Conservation (phyloP, 1,140 invertebrate species). For the Lucilia sericata region DNA sequence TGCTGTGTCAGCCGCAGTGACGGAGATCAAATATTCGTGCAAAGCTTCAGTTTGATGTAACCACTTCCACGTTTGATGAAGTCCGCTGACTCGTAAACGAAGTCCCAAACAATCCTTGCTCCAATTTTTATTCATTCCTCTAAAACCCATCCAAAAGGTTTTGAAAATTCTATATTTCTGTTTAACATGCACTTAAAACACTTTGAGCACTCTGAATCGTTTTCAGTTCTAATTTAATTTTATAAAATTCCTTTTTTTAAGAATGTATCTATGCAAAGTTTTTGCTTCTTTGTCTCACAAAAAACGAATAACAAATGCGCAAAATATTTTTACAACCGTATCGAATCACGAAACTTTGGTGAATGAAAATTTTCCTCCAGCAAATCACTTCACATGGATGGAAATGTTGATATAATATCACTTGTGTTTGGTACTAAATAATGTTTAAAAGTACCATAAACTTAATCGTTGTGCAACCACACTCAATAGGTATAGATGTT, state of each 20-base stretch:
- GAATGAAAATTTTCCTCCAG: not conserved
- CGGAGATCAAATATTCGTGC: slow-evolving; percentile 86
- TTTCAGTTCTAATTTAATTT: not conserved
- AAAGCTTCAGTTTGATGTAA: slow-evolving; percentile 87
- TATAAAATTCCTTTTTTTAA: not conserved
- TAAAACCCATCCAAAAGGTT: slow-evolving; percentile 61
- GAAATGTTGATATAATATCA: not conserved
- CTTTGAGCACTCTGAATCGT: not conserved
- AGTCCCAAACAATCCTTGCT: slow-evolving; percentile 85
- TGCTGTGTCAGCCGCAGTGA: slow-evolving; percentile 78
- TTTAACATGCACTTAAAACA: slow-evolving; percentile 28
- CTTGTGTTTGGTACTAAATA: too few relatives aligned
- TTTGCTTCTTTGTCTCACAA: not conserved
- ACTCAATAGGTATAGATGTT: too few relatives aligned
- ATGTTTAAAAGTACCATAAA: too few relatives aligned
- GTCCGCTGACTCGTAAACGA: slow-evolving; percentile 83
- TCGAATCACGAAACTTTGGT: not conserved
- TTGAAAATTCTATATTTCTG: slow-evolving; percentile 30
- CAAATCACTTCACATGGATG: not conserved
- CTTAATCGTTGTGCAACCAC: too few relatives aligned
- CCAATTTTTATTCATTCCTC: slow-evolving; percentile 85
- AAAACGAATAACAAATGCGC: not conserved
- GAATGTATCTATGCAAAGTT: slow-evolving; percentile 2
- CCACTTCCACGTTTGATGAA: slow-evolving; percentile 94
- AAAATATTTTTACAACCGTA: not conserved